Base-by-base conservation (phyloP, 2,888 invertebrate genomes). In the Mechanitis messenoides region DNA sequence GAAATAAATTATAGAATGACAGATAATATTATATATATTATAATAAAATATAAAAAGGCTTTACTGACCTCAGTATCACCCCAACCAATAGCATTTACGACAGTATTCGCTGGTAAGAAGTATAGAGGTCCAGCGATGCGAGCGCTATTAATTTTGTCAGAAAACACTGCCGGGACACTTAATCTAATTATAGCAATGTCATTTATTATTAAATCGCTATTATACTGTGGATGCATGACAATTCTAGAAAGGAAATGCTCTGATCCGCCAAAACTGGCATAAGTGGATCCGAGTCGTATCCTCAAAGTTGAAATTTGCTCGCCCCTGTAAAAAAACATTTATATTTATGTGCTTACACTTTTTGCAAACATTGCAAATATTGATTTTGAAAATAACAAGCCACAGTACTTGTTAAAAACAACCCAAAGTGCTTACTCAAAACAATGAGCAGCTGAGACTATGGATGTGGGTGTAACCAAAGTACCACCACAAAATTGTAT, bases 371-470 rank as follows among this genome's bases (percentile, higher is more conserved):
- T 9, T 46, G 11, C 3, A n/a, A 9, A n/a, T 46, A 38, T 47
- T 5, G 2, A 47, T 50, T 3, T 31, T 31, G 9, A 5, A 3
- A 31, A 7, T 31, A 6, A 6, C 35, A 35, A 5, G 6, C 3
- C 35, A 20, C 31, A 9, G 47, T 20, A 35, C 9, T 46, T n/a
- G 3, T 12, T 42, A 4, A 12, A 28, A 7, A 28, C 9, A 45
- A 54, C 31, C 33, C 20, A 35, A 45, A 55, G 56, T 53, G 77
- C 81, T 74, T 73, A 85, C 85, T 53, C n/a, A 68, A 66, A 80
- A 64, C 85, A 85, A 63, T 84, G 83, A 59, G 83, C 80, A 58
- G 85, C 84, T 1, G 85, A 80, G 12, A 84, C 63, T 0, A 85
- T 68, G 1, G 70, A 28, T 4, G 3, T 68, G 2, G 61, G 2